Conservation (phyloP, 2,797 vertebrate genomes). For the Anabacerthia variegaticeps region DNA sequence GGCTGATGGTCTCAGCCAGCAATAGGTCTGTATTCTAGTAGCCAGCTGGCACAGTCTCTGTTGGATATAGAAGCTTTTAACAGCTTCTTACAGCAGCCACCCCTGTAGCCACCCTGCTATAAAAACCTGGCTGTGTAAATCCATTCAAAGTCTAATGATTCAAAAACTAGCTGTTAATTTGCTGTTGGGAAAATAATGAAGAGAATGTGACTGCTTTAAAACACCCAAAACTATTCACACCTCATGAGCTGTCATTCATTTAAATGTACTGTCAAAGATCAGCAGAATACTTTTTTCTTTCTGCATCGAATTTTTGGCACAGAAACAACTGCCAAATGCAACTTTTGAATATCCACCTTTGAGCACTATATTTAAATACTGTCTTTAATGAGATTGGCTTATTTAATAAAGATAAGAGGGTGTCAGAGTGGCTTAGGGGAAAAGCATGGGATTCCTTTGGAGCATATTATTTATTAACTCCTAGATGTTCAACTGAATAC, state of each 20-base stretch:
- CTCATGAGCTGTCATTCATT: not conserved
- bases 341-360: not conserved
- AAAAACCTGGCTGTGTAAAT: not conserved
- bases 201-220: not conserved
- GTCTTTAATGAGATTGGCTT: not conserved
- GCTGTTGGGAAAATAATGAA: not conserved
- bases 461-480: not conserved
- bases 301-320: not conserved
- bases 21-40: fast-evolving
- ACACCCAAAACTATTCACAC: not conserved
- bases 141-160: not conserved
- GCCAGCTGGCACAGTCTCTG: not conserved
- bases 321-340: not conserved
- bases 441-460: not conserved
- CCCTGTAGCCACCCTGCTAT: not conserved
- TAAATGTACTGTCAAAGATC: not conserved
- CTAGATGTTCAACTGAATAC: not conserved
- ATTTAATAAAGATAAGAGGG: not conserved
- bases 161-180: not conserved
- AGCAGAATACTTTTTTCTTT: not conserved
- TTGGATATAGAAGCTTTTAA: not conserved
- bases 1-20: not conserved
- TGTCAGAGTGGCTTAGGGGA: not conserved
- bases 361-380: not conserved
- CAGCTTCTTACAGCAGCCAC: not conserved